phyloP scores from a whole-genome alignment of 2,888 invertebrate species.

The Alviniconcha strummeri region DNA sequence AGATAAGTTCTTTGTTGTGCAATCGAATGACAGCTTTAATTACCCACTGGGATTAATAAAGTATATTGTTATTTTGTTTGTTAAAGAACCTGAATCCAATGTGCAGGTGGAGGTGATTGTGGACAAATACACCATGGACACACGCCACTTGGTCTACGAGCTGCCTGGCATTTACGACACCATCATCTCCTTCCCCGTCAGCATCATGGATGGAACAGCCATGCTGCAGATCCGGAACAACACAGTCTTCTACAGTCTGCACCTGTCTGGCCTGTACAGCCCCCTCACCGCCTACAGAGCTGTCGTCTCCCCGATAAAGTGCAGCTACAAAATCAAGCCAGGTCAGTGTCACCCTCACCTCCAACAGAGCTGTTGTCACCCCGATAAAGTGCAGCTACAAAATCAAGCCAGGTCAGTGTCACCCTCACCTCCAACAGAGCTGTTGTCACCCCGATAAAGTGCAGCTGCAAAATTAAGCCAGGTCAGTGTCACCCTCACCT shows the following conservation, averaged over 20 bases:
- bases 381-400: no score
- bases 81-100: neutral
- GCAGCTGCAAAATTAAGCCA: no score
- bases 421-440: no score
- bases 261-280: constrained; percentile 53
- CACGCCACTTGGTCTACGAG: constrained; percentile 56
- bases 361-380: no score
- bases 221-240: constrained; percentile 53
- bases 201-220: constrained; percentile 56
- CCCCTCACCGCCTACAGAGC: constrained; percentile 57
- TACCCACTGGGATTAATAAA: no score
- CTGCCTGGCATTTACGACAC: constrained; percentile 58
- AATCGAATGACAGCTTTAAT: no score
- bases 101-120: constrained; percentile 55
- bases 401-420: no score
- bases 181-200: constrained; percentile 59
- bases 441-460: no score
- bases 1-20: no score
- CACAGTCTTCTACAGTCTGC: constrained; percentile 60
- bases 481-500: no score
- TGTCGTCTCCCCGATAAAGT: constrained; percentile 48
- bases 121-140: constrained; percentile 53
- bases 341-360: neutral
- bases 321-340: constrained; percentile 35
- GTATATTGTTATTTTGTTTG: no score